These are phyloP conservation scores for Anthophora plumipes DNA, from an alignment of 2,888 invertebrate genomes.

Conservation along the genomic window DNA sequence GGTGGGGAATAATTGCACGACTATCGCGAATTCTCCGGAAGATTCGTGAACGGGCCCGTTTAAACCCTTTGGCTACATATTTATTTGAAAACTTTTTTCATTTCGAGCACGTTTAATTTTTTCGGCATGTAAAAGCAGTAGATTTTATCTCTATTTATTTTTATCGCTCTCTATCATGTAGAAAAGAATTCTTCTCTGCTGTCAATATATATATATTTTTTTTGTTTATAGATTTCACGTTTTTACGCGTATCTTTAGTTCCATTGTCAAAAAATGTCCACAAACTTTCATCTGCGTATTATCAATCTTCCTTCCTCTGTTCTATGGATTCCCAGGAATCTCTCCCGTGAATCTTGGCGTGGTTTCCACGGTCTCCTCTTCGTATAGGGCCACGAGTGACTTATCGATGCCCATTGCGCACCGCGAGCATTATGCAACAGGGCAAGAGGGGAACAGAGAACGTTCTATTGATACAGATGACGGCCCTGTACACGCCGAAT, in stretches of 20 bases:
- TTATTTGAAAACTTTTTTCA: too few relatives aligned
- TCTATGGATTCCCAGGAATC: neutral
- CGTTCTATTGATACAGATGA: slow-evolving; percentile 79
- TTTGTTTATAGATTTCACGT: too few relatives aligned
- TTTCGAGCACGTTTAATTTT: too few relatives aligned
- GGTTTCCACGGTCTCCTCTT: neutral
- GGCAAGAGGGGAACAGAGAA: neutral
- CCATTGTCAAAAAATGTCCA: too few relatives aligned
- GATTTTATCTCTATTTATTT: slow-evolving; percentile 26
- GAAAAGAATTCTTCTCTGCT: too few relatives aligned
- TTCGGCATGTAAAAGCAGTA: too few relatives aligned
- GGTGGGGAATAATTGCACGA: slow-evolving; percentile 14
- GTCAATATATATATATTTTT: too few relatives aligned
- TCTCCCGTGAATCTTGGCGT: slow-evolving; percentile 42
- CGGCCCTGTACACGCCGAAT: slow-evolving; percentile 64
- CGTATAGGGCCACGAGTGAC: slow-evolving; percentile 27
- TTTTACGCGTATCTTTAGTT: too few relatives aligned
- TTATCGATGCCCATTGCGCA: slow-evolving; percentile 56
- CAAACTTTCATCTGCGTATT: neutral
- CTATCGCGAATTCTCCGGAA: slow-evolving; percentile 13
- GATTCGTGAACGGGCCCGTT: slow-evolving; percentile 30
- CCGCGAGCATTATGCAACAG: slow-evolving; percentile 61
- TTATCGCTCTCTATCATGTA: too few relatives aligned
- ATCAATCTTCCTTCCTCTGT: neutral
- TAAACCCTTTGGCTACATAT: too few relatives aligned